A percentile compares a stretch with the other conserved stretches of the same genome.
Conservation (phyloP, 2,888 invertebrate species). For the Orchestes rusci region DNA sequence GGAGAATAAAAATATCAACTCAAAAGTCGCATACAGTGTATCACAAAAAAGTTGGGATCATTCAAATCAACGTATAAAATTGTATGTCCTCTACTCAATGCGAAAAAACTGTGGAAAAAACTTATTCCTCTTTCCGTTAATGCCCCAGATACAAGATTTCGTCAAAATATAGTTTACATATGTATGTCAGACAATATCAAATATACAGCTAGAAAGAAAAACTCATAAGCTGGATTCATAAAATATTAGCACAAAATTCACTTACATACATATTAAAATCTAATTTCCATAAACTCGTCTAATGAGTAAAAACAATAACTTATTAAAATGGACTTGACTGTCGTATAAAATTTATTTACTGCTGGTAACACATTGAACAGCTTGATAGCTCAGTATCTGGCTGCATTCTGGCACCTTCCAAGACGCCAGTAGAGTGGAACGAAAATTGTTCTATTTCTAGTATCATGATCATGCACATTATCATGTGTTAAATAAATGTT, state of each 20-base stretch:
- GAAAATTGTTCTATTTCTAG: neutral
- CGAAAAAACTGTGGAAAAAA: no score
- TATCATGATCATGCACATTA: neutral
- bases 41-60: no score
- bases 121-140: no score
- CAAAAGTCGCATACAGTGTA: no score
- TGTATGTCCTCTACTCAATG: no score
- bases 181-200: neutral
- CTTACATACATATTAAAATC: neutral
- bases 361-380: neutral
- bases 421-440: neutral
- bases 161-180: neutral
- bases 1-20: no score
- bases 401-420: neutral
- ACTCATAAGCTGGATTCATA: neutral
- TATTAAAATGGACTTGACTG: neutral
- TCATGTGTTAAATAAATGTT: neutral
- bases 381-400: neutral
- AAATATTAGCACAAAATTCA: neutral
- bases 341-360: neutral
- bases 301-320: neutral
- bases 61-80: no score
- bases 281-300: neutral
- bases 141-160: no score
- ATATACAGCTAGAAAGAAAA: neutral